Conservation (phyloP, 2,888 invertebrate genomes). For the Agrotis exclamationis region DNA sequence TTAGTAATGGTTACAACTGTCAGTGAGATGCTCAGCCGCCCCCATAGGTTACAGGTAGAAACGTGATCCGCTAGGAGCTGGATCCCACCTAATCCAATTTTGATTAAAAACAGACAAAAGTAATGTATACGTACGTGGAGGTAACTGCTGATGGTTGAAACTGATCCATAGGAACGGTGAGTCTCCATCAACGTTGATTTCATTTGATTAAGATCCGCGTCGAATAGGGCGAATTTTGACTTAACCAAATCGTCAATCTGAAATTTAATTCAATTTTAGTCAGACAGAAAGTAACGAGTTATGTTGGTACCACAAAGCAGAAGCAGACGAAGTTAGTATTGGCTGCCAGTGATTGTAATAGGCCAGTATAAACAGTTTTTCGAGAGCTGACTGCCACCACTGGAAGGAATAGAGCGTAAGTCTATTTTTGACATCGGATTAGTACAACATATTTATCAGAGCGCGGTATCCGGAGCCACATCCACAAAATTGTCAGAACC, state of each 20-base stretch:
- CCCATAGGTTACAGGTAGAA: no score
- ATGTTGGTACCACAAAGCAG: no score
- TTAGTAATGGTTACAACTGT: no score
- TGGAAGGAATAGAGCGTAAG: no score
- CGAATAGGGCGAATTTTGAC: constrained; percentile 67
- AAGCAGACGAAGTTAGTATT: no score
- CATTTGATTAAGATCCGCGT: constrained; percentile 8
- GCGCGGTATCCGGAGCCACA: background rate
- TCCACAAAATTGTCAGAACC: background rate
- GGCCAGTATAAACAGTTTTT: no score
- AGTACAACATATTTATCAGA: no score
- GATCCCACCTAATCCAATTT: background rate
- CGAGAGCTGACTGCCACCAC: no score
- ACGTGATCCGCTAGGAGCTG: no score
- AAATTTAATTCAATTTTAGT: constrained; percentile 14
- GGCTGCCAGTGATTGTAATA: no score
- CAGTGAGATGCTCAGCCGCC: no score
- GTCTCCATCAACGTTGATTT: background rate
- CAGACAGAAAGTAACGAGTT: background rate
- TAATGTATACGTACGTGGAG: background rate
- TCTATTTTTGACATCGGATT: no score
- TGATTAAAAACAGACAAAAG: background rate
- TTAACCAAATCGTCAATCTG: constrained; percentile 76
- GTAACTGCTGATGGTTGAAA: constrained; percentile 20
- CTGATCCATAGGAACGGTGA: background rate